A percentile compares a stretch with the other conserved stretches of the same genome.
These are phyloP conservation scores for Papilio xuthus DNA, from an alignment of 1,140 invertebrate genomes.

Conservation along the genomic window DNA sequence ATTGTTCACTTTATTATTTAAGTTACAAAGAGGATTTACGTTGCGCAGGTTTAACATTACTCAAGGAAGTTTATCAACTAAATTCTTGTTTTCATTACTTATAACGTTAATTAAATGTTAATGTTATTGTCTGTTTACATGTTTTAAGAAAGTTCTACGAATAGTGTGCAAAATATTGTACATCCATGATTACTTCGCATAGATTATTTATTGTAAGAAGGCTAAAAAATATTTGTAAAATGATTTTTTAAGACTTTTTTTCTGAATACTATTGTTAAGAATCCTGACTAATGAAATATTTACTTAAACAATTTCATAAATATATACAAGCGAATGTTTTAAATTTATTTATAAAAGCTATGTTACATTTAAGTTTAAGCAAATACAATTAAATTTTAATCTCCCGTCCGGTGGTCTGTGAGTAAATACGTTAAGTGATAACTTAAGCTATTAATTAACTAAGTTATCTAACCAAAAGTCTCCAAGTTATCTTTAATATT, in stretches of 20 bases:
- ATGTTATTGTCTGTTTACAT: background rate
- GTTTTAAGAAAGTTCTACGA: background rate
- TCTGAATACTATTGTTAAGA: too few species aligned
- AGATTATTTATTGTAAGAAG: too few species aligned
- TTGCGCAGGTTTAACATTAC: constrained; percentile 26
- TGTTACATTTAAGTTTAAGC: background rate
- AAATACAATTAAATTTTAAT: constrained; percentile 9
- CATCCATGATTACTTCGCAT: too few species aligned
- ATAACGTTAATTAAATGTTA: background rate
- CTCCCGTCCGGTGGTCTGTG: background rate
- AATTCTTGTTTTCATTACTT: background rate
- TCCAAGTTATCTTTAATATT: constrained; percentile 20
- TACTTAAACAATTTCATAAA: too few species aligned
- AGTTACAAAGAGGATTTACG: constrained; percentile 31
- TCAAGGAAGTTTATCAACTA: background rate
- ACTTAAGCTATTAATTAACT: constrained; percentile 18
- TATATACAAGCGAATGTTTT: too few species aligned
- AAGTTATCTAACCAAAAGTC: constrained; percentile 10
- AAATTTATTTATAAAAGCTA: background rate
- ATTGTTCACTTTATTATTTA: constrained; percentile 38
- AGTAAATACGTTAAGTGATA: constrained; percentile 8
- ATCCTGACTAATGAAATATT: too few species aligned
- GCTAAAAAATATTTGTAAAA: too few species aligned
- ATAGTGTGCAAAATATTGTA: too few species aligned
- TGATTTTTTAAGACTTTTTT: too few species aligned